Evolutionary conservation across 2,888 invertebrate species (phyloP).

Genomic region (Caprella mutica): DNA sequence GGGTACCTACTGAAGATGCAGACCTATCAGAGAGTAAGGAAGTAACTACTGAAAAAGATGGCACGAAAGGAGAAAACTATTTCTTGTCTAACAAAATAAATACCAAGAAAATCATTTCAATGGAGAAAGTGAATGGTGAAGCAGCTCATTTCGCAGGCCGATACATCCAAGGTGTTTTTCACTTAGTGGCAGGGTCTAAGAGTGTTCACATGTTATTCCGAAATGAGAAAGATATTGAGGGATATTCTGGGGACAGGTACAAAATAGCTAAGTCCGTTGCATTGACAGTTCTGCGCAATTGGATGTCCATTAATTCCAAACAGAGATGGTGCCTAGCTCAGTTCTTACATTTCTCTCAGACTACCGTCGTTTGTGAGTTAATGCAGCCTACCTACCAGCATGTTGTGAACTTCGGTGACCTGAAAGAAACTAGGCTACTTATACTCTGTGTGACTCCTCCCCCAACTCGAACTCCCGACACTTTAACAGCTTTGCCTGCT

Average conservation of each 20-base stretch:
- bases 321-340: conserved; percentile 24
- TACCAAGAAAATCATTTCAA: conserved; percentile 35
- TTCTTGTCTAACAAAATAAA: conserved; percentile 37
- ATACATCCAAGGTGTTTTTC: conserved; percentile 16
- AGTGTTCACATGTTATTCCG: conserved; percentile 43
- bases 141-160: conserved; percentile 43
- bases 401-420: conserved; percentile 41
- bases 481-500: conserved; percentile 12
- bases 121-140: conserved; percentile 42
- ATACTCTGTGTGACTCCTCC: conserved; percentile 17
- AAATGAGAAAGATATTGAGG: conserved; percentile 34
- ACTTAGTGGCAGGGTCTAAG: conserved; percentile 41
- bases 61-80: no score
- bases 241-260: conserved; percentile 16
- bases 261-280: conserved; percentile 35
- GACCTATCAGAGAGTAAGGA: no score
- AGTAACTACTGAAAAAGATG: no score
- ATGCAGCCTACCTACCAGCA: conserved; percentile 42
- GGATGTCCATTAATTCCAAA: conserved; percentile 37
- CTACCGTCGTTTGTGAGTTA: conserved; percentile 42
- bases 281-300: conserved; percentile 37
- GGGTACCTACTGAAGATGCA: no score
- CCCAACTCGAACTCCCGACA: background rate
- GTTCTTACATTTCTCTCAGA: conserved; percentile 35
- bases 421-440: conserved; percentile 38